Base-by-base conservation (phyloP, 2,888 invertebrate genomes). In the Yponomeuta malinellus region DNA sequence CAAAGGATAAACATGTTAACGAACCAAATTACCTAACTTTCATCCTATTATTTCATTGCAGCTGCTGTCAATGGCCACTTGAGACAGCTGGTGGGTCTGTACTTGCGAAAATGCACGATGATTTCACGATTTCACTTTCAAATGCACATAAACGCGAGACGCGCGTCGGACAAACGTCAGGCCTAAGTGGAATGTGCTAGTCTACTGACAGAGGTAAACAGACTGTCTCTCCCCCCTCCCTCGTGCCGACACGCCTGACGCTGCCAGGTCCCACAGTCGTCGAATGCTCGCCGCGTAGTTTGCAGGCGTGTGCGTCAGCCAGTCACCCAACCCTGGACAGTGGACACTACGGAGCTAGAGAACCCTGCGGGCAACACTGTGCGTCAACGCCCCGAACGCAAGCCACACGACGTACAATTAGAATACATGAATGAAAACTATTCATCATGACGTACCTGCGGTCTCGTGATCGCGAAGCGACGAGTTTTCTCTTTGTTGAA, bases 401-500 rank as follows among this genome's bases (percentile, higher is more conserved):
- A 82, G 79, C 79, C 80, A 81, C 75, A 79, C 75, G 75, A 78
- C 76, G 79, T 81, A 76, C 74, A 87, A 87, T 88, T 85, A 88
- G 82, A 86, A 75, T 77, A 78, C 78, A 81, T 83, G 77, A 86
- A 85, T 85, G 87, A 90, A 84, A 85, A 82, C 74, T 80, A 83
- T 83, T 77, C 73, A 72, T 37, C 74, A 74, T 80, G 87, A 93
- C 89, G 88, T 93, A 92, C 93, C 93, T 89, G 87, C 84, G 83
- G 85, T 89, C 84, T 84, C 83, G 86, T 83, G 82, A 81, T 83
- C 87, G 79, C 80, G 81, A 82, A 81, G 85, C 87, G 79, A 88
- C 82, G 77, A 90, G 84, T 86, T 93, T 91, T 91, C 93, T 93
- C 87, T 94, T 95, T 85, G 94, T 91, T 80, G 93, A 92, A 89